Base-by-base conservation (phyloP, 2,113 vertebrate genomes). In the Sander vitreus region DNA sequence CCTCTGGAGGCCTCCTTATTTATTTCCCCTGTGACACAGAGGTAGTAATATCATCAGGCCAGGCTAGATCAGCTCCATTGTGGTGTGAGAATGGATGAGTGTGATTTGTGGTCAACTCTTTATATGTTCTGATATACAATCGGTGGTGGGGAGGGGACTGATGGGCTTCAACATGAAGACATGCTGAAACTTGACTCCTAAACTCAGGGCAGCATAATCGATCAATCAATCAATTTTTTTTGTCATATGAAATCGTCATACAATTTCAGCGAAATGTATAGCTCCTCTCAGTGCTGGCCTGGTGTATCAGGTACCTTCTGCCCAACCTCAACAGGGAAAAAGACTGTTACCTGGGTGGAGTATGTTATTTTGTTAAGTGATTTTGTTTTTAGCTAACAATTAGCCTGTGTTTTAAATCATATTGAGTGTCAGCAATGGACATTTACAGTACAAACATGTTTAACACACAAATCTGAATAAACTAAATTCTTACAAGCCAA, bases 31-130 rank as follows among this genome's bases (percentile, higher is more conserved):
- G 69, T 85, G 79, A 89, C 70, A 83, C 55, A 78, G 75, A 59
- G 64, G 57, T 30, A 59, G 30, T 67, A 85, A 91, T 91, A 83
- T 33, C 87, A 89, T 91, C 82, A 91, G 86, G 36, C 33, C 25
- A 18, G 72, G 30, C 62, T 64, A 33, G 84, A 89, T 90, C 45
- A 60, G 58, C 73, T 80, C 83, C 90, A 77, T 88, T 78, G 66
- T 67, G 51, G 78, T 81, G 78, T 81, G 59, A 88, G 69, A 90
- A 91, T 85, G 39, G 67, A 63, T 47, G 60, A 33, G 23, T 65
- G 83, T 82, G 83, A 93, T 92, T 85, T 91, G 88, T 91, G 81
- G 74, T 75, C 21, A 48, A 58, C 65, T 77, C 76, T 85, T 65
- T 87, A 69, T 90, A 89, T 88, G 87, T 83, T 76, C 80, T 85